These are phyloP conservation scores for Drosophila varians DNA, from an alignment of 1,140 invertebrate species.

Conservation along the genomic window DNA sequence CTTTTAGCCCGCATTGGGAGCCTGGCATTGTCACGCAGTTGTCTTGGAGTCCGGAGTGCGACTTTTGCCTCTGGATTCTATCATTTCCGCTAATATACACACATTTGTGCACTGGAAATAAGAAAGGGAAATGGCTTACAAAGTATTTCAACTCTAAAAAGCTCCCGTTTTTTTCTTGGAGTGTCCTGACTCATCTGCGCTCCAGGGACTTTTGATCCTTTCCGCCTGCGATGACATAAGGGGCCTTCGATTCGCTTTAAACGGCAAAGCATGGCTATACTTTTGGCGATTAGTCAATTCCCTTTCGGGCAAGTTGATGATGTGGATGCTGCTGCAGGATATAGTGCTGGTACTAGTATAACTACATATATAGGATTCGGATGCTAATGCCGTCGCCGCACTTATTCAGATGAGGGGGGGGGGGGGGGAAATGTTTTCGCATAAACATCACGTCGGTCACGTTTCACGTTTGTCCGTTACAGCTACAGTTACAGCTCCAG, in stretches of 20 bases:
- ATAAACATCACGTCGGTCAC: slow-evolving; percentile 79
- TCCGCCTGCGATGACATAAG: slow-evolving; percentile 12
- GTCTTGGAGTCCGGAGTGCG: slow-evolving; percentile 32
- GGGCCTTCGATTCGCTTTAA: slow-evolving; percentile 27
- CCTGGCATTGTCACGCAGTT: slow-evolving; percentile 73
- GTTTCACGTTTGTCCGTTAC: slow-evolving; percentile 67
- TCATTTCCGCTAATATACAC: slow-evolving; percentile 40
- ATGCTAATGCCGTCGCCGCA: slow-evolving; percentile 38
- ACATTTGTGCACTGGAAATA: slow-evolving; percentile 1
- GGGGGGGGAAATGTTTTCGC: slow-evolving; percentile 57
- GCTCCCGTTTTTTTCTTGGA: neutral
- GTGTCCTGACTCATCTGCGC: neutral
- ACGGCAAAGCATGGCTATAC: slow-evolving; percentile 26
- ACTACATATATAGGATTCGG: slow-evolving; percentile 6
- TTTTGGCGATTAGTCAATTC: slow-evolving; percentile 64
- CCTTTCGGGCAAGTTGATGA: slow-evolving; percentile 38
- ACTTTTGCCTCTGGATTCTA: slow-evolving; percentile 30
- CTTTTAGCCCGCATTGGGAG: slow-evolving; percentile 9
- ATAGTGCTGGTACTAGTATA: neutral
- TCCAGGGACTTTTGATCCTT: neutral
- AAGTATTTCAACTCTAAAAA: too few relatives aligned
- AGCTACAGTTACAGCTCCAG: slow-evolving; percentile 40
- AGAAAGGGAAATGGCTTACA: neutral
- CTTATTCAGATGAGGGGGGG: slow-evolving; percentile 31
- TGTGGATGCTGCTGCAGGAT: slow-evolving; percentile 12